Base-by-base conservation (phyloP, 2,888 invertebrate species). In the Oxystoma pomonae region DNA sequence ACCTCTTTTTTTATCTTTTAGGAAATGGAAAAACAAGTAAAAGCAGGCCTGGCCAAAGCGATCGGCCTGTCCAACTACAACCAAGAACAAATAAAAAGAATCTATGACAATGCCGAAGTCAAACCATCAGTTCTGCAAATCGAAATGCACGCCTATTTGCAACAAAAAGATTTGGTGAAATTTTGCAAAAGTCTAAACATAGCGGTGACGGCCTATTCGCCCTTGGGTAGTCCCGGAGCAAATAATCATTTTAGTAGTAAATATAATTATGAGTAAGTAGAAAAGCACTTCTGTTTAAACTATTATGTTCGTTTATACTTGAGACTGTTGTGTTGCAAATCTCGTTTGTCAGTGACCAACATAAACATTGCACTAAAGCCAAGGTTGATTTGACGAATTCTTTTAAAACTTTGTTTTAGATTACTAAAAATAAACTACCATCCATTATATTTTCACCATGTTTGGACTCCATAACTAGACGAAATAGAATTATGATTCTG, bases 1-100 rank as follows among this genome's bases (percentile, higher is more conserved):
- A n/a, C n/a, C n/a, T n/a, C n/a, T 20, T 20, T 7, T 58, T 58
- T 35, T 35, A 5, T 1, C n/a, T 63, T 75, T 16, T 69, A 90
- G 90, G 86, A 81, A 74, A 85, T 92, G 88, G 91, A 91, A 77
- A 80, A 85, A 59, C 78, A 79, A 70, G 89, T 90, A 57, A 83
- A 83, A 67, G 80, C 82, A 59, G 90, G 91, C 1, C 80, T 84
- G 19, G 79, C 85, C 0, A 87, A 83, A 73, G 85, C 90, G n/a
- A 86, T 94, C 68, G 93, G 93, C 1, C 75, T 93, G 59, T 93
- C 92, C 58, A 94, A 94, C 78, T 93, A 90, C 78, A 91, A 90
- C 74, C 82, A 83, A 64, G 75, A 80, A 16, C 94, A 94, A 81
- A 83, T 92, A 60, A 75, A 82, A 67, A 82, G 83, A 65, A 85